These are phyloP conservation scores for Xanthorhoe designata DNA, from an alignment of 2,888 invertebrate species.

Conservation along the genomic window DNA sequence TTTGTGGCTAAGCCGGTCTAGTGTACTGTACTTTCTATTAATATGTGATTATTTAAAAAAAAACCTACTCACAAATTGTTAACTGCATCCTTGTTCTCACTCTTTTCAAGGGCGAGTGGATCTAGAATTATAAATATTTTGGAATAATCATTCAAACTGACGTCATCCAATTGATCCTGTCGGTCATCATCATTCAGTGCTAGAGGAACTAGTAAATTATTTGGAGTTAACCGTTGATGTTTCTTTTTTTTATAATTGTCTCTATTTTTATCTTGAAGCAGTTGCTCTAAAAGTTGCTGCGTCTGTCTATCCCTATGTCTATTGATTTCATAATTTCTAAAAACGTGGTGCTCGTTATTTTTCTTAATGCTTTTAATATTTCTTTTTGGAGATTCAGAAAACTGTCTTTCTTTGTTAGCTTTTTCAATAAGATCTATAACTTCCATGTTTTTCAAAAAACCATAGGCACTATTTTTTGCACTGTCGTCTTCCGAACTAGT, in stretches of 20 bases:
- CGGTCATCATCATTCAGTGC: conserved; percentile 25
- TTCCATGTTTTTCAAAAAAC: conserved; percentile 42
- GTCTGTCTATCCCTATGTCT: conserved; percentile 8
- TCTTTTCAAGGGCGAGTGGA: conserved; percentile 53
- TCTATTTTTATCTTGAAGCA: conserved; percentile 17
- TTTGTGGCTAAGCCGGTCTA: no score
- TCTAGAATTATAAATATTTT: conserved; percentile 66
- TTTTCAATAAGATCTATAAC: conserved; percentile 47
- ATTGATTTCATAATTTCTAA: conserved; percentile 19
- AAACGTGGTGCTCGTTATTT: conserved; percentile 1
- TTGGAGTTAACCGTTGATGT: conserved; percentile 27
- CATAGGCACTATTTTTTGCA: conserved; percentile 35
- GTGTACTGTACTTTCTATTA: not conserved
- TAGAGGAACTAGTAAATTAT: conserved; percentile 27
- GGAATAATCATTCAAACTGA: conserved; percentile 54
- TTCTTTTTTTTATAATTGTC: conserved; percentile 13
- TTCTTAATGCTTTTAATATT: conserved; percentile 3
- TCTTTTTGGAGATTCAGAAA: conserved; percentile 18
- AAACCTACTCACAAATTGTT: conserved; percentile 62
- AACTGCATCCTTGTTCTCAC: conserved; percentile 50
- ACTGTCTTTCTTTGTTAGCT: conserved; percentile 29
- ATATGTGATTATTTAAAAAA: not conserved
- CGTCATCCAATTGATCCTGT: conserved; percentile 10
- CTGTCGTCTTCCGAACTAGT: conserved; percentile 31
- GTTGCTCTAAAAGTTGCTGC: conserved; percentile 22